Base-by-base conservation (phyloP, 2,113 vertebrate species). In the Todiramphus chloris region DNA sequence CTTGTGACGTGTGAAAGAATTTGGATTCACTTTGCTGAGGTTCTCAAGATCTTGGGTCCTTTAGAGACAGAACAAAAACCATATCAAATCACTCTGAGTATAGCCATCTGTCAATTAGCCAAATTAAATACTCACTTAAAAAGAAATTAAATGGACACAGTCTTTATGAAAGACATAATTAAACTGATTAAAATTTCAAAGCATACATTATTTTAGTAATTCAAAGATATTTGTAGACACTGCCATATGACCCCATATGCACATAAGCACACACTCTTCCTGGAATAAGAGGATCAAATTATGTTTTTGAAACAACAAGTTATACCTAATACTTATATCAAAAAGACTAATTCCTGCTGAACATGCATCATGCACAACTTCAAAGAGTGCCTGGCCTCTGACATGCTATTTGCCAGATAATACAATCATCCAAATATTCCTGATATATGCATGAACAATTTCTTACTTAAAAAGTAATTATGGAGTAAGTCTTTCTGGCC, bases 1-100 rank as follows among this genome's bases (percentile, higher is more conserved):
- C 43, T 78, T 96, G 43, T 87, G 44, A 24, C 68, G 31, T 88
- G 43, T 75, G 33, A 60, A 93, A 82, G 80, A 83, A 74, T 41
- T 89, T 50, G 53, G 28, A 44, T 94, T 95, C 18, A 2, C 79
- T 97, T 96, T 96, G 59, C 53, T 83, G 70, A 66, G 37, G 37
- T 95, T 91, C 37, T 83, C 6, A 1, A 74, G 75, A 64, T 35
- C 68, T 94, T 96, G 68, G 19, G 76, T 84, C 82, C 97, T 97
- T 94, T 53, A 89, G 46, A 87, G 44, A 92, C 20, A 94, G 75
- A 96, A 91, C 19, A 91, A 94, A 95, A 44, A 33, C 2, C 13
- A 91, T 44, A 89, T 44, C 11, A 89, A 69, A 90, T 67, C 25
- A 80, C 43, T 51, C 7, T 68, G 46, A 56, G 12, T 48, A 74